These are phyloP conservation scores for Numenius phaeopus DNA, from an alignment of 2,797 vertebrate species.

Conservation along the genomic window DNA sequence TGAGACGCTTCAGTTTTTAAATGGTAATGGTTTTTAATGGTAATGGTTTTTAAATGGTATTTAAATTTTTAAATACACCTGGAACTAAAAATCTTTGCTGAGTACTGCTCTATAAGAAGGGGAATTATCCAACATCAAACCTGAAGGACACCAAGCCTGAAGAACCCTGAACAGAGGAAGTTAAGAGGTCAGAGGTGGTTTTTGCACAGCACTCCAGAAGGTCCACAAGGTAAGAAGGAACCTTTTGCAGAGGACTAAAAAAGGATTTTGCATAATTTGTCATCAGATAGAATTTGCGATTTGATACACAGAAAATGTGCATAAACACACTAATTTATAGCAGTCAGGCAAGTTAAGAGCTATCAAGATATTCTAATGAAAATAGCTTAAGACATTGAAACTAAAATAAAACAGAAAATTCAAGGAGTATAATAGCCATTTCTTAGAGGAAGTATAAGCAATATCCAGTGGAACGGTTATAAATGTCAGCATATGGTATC, in stretches of 20 bases:
- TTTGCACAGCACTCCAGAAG: background rate
- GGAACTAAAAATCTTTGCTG: background rate
- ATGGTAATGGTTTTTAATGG: too few relatives aligned
- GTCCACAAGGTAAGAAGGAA: background rate
- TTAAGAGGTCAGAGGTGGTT: background rate
- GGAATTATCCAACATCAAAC: background rate
- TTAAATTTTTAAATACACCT: too few relatives aligned
- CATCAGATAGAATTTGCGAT: background rate
- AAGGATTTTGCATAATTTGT: background rate
- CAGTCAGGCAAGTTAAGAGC: background rate
- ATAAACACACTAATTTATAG: background rate
- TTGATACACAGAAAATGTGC: background rate
- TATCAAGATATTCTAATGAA: background rate
- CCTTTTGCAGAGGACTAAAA: background rate
- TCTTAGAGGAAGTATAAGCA: background rate
- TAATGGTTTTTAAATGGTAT: too few relatives aligned
- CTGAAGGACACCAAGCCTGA: background rate
- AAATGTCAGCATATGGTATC: constrained; percentile 54
- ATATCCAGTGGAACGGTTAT: background rate
- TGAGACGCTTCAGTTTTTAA: background rate
- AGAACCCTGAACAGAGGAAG: background rate
- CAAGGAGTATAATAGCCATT: background rate
- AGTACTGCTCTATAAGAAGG: background rate
- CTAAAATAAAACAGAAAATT: background rate
- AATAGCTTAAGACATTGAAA: background rate